Percentiles rank a stretch among this genome's conserved stretches.
Evolutionary conservation across 2,113 vertebrate genomes (phyloP).

Genomic region (Barnardius zonarius): DNA sequence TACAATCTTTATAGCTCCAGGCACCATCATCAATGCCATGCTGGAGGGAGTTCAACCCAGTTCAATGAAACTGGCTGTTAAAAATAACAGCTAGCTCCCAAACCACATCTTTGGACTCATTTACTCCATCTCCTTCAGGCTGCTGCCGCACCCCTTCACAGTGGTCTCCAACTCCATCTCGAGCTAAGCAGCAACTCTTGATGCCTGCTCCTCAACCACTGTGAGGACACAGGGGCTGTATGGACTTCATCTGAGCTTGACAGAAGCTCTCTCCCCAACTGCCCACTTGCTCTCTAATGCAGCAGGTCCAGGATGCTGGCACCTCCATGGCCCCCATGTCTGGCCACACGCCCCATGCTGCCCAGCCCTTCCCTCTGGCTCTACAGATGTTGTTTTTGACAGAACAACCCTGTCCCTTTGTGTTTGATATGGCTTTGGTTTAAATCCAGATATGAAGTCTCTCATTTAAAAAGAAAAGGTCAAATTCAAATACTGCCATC

Average conservation of each 20-base stretch:
- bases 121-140: not conserved
- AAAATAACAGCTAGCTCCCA: conserved; percentile 23
- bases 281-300: not conserved
- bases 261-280: rapidly evolving
- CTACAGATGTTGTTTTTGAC: not conserved
- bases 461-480: not conserved
- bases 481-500: not conserved
- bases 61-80: conserved; percentile 19
- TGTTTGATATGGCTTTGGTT: not conserved
- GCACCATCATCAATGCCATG: conserved; percentile 39
- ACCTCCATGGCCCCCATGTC: not conserved
- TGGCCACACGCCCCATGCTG: not conserved
- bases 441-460: not conserved
- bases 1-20: conserved; percentile 43
- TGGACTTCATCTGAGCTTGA: not conserved
- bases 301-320: not conserved
- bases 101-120: conserved; percentile 14
- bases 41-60: conserved; percentile 49
- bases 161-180: not conserved
- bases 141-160: not conserved
- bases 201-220: not conserved
- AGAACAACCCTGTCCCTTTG: not conserved
- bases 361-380: not conserved
- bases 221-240: not conserved
- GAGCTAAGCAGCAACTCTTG: not conserved